A percentile compares a stretch with the other conserved stretches of the same genome.
phyloP scores from a whole-genome alignment of 2,888 invertebrate species.

The Lycia hirtaria region DNA sequence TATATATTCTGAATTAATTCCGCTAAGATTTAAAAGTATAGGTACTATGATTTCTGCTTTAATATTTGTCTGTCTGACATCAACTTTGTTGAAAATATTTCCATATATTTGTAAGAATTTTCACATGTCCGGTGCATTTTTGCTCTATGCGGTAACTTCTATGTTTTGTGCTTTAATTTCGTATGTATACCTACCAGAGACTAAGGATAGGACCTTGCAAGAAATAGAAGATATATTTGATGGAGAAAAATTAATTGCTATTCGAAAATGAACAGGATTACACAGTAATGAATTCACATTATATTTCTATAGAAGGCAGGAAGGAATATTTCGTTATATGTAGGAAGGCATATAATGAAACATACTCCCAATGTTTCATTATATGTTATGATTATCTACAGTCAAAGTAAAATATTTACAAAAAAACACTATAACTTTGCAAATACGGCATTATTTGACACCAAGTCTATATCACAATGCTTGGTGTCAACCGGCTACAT shows the following conservation, averaged over 20 bases:
- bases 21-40: conserved; percentile 40
- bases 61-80: conserved; percentile 30
- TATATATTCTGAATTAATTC: conserved; percentile 49
- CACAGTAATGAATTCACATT: too few relatives aligned
- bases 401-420: too few relatives aligned
- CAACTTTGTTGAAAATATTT: conserved; percentile 46
- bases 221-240: conserved; percentile 42
- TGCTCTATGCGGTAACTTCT: conserved; percentile 45
- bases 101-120: conserved; percentile 45
- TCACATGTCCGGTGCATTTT: conserved; percentile 47
- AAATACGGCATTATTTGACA: too few relatives aligned
- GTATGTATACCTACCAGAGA: conserved; percentile 51
- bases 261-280: background rate
- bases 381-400: too few relatives aligned
- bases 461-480: too few relatives aligned
- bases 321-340: too few relatives aligned
- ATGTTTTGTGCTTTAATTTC: conserved; percentile 38
- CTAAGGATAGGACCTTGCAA: conserved; percentile 46
- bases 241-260: background rate
- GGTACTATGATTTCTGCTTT: conserved; percentile 41
- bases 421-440: too few relatives aligned
- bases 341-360: too few relatives aligned
- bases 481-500: too few relatives aligned
- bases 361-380: too few relatives aligned
- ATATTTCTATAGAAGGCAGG: too few relatives aligned